A percentile compares a stretch with the other conserved stretches of the same genome.
Evolutionary conservation across 1,140 invertebrate genomes (phyloP).

Genomic region (Parapsyche elsis): DNA sequence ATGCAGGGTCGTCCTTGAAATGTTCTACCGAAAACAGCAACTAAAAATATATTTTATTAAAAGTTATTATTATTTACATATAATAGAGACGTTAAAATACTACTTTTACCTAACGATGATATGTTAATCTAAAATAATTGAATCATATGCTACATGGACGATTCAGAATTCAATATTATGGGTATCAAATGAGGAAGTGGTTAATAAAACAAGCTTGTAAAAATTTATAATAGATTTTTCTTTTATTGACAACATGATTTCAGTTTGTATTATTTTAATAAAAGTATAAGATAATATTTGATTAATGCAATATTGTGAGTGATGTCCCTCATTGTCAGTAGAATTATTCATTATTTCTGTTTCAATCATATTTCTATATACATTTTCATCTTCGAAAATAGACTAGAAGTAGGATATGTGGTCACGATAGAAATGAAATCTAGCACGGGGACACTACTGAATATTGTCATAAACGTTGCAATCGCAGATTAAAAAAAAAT

Average conservation of each 20-base stretch:
- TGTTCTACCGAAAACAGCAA: conserved; percentile 33
- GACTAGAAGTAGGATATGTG: too few relatives aligned
- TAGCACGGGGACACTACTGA: too few relatives aligned
- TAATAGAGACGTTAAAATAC: background rate
- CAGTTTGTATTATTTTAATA: background rate
- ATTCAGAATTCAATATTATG: too few relatives aligned
- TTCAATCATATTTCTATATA: too few relatives aligned
- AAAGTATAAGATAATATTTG: background rate
- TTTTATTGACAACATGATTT: background rate
- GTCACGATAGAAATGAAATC: too few relatives aligned
- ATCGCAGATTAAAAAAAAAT: too few relatives aligned
- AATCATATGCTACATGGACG: background rate
- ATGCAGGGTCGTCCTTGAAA: conserved; percentile 39
- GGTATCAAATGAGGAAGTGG: too few relatives aligned
- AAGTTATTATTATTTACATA: conserved; percentile 3
- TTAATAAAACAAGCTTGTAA: background rate
- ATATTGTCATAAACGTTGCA: too few relatives aligned
- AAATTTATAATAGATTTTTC: background rate
- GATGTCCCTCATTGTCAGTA: too few relatives aligned
- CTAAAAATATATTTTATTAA: conserved; percentile 14
- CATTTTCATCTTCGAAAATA: too few relatives aligned
- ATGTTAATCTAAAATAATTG: background rate
- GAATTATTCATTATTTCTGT: too few relatives aligned
- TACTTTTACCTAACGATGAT: background rate
- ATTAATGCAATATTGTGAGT: background rate